These are phyloP conservation scores for Genyomyrus donnyi DNA, from an alignment of 2,113 vertebrate genomes.

Conservation along the genomic window DNA sequence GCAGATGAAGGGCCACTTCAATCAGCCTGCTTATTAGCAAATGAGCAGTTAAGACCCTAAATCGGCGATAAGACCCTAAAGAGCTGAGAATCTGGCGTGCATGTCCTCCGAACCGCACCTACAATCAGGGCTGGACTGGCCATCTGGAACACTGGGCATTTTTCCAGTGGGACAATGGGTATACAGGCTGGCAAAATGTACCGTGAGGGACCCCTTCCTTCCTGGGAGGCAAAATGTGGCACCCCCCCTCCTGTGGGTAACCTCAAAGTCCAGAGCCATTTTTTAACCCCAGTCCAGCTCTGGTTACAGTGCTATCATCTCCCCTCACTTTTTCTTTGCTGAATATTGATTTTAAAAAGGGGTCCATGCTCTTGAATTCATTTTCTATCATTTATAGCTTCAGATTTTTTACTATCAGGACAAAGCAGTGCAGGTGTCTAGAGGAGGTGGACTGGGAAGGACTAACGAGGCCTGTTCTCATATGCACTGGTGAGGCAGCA, in stretches of 20 bases:
- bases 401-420: background rate
- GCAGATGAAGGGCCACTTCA: background rate
- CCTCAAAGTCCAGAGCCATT: background rate
- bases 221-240: background rate
- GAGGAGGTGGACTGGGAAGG: background rate
- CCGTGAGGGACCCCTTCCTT: background rate
- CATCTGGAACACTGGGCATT: background rate
- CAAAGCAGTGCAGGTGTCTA: background rate
- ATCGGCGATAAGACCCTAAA: background rate
- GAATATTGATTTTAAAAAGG: background rate
- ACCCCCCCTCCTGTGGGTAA: background rate
- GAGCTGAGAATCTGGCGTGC: background rate
- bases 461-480: background rate
- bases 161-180: background rate
- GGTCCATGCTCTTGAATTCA: too few species aligned
- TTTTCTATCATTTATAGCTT: background rate
- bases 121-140: background rate
- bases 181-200: background rate
- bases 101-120: background rate
- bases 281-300: background rate
- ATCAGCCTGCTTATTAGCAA: slow-evolving; percentile 29
- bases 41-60: background rate
- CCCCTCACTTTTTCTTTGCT: background rate
- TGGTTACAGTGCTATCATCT: background rate
- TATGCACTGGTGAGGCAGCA: background rate